These are phyloP conservation scores for Megalurothrips usitatus DNA, from an alignment of 2,888 invertebrate genomes.

Conservation along the genomic window DNA sequence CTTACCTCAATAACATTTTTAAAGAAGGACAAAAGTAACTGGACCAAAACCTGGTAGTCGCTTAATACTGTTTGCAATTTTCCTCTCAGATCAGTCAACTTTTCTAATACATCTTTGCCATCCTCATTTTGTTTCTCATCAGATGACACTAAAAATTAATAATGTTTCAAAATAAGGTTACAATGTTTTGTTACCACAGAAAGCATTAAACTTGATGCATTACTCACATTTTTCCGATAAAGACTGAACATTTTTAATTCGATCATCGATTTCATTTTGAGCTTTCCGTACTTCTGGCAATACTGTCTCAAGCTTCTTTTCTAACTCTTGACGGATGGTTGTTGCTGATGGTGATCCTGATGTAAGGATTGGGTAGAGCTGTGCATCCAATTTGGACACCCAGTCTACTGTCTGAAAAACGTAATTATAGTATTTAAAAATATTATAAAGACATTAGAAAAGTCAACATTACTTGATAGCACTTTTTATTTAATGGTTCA, in stretches of 20 bases:
- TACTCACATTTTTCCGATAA: constrained; percentile 57
- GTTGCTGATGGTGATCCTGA: constrained; percentile 57
- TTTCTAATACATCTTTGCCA: constrained; percentile 56
- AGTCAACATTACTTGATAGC: constrained; percentile 9
- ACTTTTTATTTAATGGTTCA: not conserved
- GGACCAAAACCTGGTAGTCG: constrained; percentile 66
- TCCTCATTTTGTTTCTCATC: constrained; percentile 51
- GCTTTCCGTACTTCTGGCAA: constrained; percentile 59
- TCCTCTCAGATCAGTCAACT: constrained; percentile 61
- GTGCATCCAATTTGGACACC: constrained; percentile 64
- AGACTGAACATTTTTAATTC: constrained; percentile 62
- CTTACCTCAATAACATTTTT: constrained; percentile 58
- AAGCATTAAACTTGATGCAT: not conserved
- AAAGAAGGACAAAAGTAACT: constrained; percentile 66
- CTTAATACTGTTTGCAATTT: constrained; percentile 62
- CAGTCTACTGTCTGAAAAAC: constrained; percentile 57
- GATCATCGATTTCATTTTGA: constrained; percentile 61
- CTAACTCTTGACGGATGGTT: constrained; percentile 54
- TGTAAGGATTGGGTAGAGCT: constrained; percentile 70
- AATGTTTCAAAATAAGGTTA: not conserved
- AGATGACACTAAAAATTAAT: constrained; percentile 35
- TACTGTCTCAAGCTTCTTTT: constrained; percentile 54
- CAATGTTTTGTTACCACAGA: not conserved
- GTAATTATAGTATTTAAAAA: constrained; percentile 28
- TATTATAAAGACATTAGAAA: constrained; percentile 19